Evolutionary conservation across 1,140 invertebrate species (phyloP).

Genomic region (Sinonovacula constricta): DNA sequence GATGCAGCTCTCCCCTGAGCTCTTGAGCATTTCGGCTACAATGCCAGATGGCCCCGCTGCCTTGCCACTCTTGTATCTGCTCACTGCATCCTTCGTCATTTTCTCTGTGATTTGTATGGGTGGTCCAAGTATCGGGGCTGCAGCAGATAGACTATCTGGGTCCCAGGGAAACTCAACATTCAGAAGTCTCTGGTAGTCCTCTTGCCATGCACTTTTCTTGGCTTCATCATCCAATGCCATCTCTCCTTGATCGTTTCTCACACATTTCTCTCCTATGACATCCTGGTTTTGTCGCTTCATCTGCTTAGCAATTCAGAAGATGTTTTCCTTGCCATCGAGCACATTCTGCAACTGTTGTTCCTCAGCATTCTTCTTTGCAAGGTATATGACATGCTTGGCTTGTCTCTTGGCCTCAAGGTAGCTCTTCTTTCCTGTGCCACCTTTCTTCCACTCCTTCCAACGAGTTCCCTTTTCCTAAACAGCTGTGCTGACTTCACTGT

Average conservation of each 20-base stretch:
- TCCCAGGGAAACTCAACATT: conserved; percentile 26
- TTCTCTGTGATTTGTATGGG: conserved; percentile 16
- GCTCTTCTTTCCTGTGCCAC: not conserved
- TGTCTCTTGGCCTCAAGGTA: not conserved
- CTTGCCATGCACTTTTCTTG: conserved; percentile 7
- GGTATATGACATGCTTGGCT: not conserved
- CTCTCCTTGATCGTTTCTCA: conserved; percentile 20
- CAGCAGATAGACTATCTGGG: conserved; percentile 6
- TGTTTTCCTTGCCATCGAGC: no score
- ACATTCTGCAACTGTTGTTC: not conserved
- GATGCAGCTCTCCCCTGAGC: conserved; percentile 19
- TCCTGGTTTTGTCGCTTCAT: conserved; percentile 27
- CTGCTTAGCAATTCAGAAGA: conserved; percentile 18
- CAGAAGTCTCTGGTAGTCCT: conserved; percentile 10
- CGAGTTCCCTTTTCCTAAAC: not conserved
- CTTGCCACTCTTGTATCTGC: conserved; percentile 21
- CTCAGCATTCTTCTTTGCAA: not conserved
- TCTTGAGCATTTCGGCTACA: conserved; percentile 33
- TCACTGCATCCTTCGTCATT: not conserved
- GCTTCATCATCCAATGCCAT: conserved; percentile 13
- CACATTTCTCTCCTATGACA: conserved; percentile 22
- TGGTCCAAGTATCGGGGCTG: not conserved
- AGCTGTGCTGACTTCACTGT: not conserved
- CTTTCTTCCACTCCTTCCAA: not conserved
- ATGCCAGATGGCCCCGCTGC: conserved; percentile 20